Conservation (phyloP, 2,113 vertebrate species). For the Perca schrenkii region DNA sequence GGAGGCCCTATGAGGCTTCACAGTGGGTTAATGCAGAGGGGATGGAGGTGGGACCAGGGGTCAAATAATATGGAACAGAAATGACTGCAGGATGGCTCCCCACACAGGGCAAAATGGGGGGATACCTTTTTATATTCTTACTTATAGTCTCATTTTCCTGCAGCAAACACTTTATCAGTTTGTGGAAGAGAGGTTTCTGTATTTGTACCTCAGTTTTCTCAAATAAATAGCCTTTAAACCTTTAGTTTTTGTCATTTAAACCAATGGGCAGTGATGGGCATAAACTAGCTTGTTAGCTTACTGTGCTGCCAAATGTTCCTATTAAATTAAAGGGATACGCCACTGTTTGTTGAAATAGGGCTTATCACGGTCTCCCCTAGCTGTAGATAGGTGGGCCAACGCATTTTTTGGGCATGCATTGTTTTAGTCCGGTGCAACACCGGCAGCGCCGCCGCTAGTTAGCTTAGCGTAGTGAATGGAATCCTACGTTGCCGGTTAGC, state of each 20-base stretch:
- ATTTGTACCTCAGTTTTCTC: conserved; percentile 45
- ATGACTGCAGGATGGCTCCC: conserved; percentile 39
- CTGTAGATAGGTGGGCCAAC: too few relatives aligned
- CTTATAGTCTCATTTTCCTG: conserved; percentile 10
- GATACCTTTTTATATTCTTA: conserved; percentile 15
- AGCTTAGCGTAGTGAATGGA: too few relatives aligned
- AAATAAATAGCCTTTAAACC: not conserved
- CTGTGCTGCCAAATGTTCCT: not conserved
- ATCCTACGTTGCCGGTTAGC: too few relatives aligned
- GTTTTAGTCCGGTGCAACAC: too few relatives aligned
- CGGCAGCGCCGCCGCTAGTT: too few relatives aligned
- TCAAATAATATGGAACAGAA: conserved; percentile 27
- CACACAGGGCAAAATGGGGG: not conserved
- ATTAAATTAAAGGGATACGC: too few relatives aligned
- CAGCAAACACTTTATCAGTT: conserved; percentile 19
- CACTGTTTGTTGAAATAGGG: too few relatives aligned
- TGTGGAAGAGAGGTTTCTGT: conserved; percentile 49
- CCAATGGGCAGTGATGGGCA: not conserved
- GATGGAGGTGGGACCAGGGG: not conserved
- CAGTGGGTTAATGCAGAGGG: conserved; percentile 6
- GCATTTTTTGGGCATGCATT: too few relatives aligned
- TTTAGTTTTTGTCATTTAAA: not conserved
- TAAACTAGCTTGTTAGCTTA: not conserved
- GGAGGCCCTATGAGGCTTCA: conserved; percentile 27
- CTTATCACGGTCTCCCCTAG: too few relatives aligned